Conservation (phyloP, 2,113 vertebrate species). For the Danionella cerebrum region DNA sequence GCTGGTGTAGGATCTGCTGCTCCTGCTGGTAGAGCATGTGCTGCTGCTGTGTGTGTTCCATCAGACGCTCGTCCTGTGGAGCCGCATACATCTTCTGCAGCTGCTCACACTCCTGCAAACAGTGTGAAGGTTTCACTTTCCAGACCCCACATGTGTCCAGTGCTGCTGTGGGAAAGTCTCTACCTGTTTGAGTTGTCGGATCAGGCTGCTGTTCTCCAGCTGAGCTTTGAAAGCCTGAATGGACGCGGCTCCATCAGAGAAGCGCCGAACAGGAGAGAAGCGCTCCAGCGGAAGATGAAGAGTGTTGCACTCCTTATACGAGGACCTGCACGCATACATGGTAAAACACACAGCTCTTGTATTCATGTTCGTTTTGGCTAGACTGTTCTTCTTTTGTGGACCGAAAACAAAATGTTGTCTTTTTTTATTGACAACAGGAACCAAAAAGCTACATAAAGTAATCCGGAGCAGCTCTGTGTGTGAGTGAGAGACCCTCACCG, state of each 20-base stretch:
- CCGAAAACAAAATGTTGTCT: too few species aligned
- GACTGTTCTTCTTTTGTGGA: too few species aligned
- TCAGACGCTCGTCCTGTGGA: conserved; percentile 80
- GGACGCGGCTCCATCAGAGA: conserved; percentile 92
- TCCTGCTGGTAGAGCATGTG: conserved; percentile 95
- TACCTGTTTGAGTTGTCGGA: conserved; percentile 96
- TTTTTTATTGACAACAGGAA: too few species aligned
- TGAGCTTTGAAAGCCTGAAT: conserved; percentile 98
- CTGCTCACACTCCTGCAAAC: conserved; percentile 90
- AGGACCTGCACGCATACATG: conserved; percentile 68
- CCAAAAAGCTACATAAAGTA: too few species aligned
- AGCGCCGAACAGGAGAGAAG: conserved; percentile 94
- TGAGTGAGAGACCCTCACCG: conserved; percentile 82
- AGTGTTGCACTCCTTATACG: conserved; percentile 97
- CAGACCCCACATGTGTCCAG: too few species aligned
- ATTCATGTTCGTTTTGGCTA: too few species aligned
- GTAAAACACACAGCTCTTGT: neutral
- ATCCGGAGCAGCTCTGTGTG: conserved; percentile 90
- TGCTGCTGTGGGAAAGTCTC: neutral
- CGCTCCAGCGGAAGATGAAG: conserved; percentile 96
- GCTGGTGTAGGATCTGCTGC: conserved; percentile 81
- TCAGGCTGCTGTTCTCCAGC: conserved; percentile 93
- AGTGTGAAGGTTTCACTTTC: neutral
- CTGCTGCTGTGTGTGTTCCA: conserved; percentile 97
- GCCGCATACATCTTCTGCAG: conserved; percentile 94